Evolutionary conservation across 37 sponge, comb jelly and placozoan species (phyloP).

Genomic region (Aphrocallistes beatrix): DNA sequence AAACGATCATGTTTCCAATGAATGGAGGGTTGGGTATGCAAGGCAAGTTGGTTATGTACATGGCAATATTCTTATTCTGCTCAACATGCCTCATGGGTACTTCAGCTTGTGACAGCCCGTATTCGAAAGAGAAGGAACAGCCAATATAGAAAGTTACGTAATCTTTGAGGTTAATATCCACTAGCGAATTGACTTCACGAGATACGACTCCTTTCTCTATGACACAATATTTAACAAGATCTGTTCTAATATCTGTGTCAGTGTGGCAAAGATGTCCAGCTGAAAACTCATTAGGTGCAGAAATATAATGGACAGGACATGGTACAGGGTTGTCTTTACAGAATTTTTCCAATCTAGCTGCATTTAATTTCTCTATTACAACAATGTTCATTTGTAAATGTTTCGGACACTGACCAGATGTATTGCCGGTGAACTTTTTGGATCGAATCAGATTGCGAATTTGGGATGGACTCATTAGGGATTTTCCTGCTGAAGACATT

Average conservation of each 20-base stretch:
- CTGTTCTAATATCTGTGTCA: neutral
- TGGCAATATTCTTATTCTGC: conserved; percentile 31
- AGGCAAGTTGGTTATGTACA: conserved; percentile 53
- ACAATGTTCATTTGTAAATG: neutral
- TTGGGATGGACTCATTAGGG: neutral
- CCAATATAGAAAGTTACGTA: conserved; percentile 75
- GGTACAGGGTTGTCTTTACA: neutral
- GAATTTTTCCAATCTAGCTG: neutral
- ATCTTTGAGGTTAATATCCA: neutral
- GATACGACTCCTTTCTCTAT: neutral
- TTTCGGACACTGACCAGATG: neutral
- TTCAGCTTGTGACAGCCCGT: conserved; percentile 30
- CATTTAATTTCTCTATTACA: neutral
- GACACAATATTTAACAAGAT: neutral
- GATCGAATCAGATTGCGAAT: neutral
- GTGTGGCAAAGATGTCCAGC: neutral
- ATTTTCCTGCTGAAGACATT: neutral
- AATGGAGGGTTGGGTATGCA: conserved; percentile 29
- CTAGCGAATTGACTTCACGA: neutral
- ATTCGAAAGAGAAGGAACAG: conserved; percentile 79
- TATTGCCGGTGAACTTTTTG: neutral
- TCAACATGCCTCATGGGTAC: conserved; percentile 32
- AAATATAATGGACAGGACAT: neutral
- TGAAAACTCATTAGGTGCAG: neutral
- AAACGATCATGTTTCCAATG: conserved; percentile 37